A percentile compares a stretch with the other conserved stretches of the same genome.
Conservation (phyloP, 1,140 invertebrate species). For the Trachelipus rathkii region DNA sequence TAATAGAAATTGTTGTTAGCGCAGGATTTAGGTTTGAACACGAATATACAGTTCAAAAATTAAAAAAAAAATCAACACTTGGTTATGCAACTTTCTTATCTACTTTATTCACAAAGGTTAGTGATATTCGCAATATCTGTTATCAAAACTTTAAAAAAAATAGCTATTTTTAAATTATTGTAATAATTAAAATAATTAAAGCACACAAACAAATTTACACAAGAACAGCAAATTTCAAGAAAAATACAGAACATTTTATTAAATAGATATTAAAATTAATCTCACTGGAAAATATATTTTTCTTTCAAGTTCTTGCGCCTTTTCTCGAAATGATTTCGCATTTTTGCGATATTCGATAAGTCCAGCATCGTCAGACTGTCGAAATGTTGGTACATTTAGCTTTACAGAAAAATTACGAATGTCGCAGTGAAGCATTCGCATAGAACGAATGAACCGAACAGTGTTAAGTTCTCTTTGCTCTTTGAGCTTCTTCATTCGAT, state of each 20-base stretch:
- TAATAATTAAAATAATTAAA: too few species aligned
- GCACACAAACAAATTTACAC: neutral
- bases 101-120: too few species aligned
- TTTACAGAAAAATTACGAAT: conserved; percentile 13
- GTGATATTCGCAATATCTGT: too few species aligned
- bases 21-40: too few species aligned
- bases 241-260: neutral
- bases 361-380: conserved; percentile 29
- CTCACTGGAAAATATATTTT: conserved; percentile 32
- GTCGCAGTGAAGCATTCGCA: conserved; percentile 66
- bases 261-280: neutral
- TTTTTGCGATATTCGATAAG: conserved; percentile 40
- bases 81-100: too few species aligned
- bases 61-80: too few species aligned
- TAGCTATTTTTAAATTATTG: too few species aligned
- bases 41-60: too few species aligned
- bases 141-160: too few species aligned
- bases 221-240: neutral
- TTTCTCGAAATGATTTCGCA: conserved; percentile 32
- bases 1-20: too few species aligned
- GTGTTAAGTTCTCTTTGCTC: conserved; percentile 64
- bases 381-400: conserved; percentile 22
- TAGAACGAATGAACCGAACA: conserved; percentile 69
- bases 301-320: conserved; percentile 37
- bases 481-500: conserved; percentile 61